Evolutionary conservation across 2,113 vertebrate genomes (phyloP).

Genomic region (Ictidomys tridecemlineatus): DNA sequence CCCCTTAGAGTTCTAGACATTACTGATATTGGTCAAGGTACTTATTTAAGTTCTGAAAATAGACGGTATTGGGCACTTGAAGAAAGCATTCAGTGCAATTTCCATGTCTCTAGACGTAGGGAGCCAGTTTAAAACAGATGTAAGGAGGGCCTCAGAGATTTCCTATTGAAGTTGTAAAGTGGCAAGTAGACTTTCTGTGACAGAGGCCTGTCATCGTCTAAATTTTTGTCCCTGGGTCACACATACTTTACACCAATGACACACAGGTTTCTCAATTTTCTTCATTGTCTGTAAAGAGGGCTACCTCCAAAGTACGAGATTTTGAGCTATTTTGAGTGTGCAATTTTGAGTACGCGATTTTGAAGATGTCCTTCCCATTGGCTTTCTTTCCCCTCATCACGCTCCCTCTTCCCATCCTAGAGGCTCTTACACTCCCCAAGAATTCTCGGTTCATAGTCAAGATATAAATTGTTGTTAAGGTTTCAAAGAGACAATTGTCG

Average conservation of each 20-base stretch:
- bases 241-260: neutral
- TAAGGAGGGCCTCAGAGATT: neutral
- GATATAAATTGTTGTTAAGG: neutral
- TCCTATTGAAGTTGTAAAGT: neutral
- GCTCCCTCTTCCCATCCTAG: neutral
- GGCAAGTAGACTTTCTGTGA: neutral
- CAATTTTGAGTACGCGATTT: neutral
- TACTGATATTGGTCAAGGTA: neutral
- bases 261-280: neutral
- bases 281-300: neutral
- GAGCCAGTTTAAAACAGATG: neutral
- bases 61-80: neutral
- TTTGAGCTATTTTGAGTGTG: too few relatives aligned
- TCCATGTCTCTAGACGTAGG: neutral
- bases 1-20: neutral
- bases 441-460: neutral
- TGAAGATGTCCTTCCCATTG: neutral
- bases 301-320: neutral
- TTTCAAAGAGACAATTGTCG: neutral
- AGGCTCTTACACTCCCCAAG: neutral
- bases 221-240: neutral
- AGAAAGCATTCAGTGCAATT: neutral
- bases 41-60: constrained; percentile 2
- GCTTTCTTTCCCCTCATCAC: neutral
- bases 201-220: neutral